Conservation (phyloP, 1,140 invertebrate species). For the Steinernema khuongi region DNA sequence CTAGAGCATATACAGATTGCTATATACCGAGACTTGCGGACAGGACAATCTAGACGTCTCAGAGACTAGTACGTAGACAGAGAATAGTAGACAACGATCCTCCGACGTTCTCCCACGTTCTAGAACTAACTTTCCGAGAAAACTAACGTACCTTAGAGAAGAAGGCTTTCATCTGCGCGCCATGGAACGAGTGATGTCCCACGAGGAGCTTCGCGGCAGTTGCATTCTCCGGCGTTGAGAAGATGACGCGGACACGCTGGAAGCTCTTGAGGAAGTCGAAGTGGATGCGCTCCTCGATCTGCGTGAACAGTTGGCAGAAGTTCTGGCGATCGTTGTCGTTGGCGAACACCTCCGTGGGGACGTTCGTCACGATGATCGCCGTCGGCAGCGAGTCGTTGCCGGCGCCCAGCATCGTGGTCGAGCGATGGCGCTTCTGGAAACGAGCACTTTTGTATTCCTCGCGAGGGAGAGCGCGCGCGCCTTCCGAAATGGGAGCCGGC, state of each 20-base stretch:
- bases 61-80: too few species aligned
- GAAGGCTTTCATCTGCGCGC: conserved; percentile 52
- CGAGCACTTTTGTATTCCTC: too few species aligned
- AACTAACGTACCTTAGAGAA: conserved; percentile 43
- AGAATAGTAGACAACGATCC: too few species aligned
- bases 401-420: conserved; percentile 1
- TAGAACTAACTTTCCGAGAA: not conserved
- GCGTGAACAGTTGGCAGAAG: conserved; percentile 48
- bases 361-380: conserved; percentile 53
- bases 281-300: conserved; percentile 47
- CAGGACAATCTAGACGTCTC: too few species aligned
- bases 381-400: conserved; percentile 53
- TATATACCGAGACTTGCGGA: too few species aligned
- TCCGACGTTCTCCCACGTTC: not conserved
- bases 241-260: conserved; percentile 52
- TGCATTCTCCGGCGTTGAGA: conserved; percentile 44
- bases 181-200: conserved; percentile 53
- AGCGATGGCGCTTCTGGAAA: too few species aligned
- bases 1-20: not conserved
- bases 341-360: conserved; percentile 49
- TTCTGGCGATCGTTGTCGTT: conserved; percentile 46
- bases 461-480: not conserved
- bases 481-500: not conserved
- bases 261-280: conserved; percentile 56
- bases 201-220: conserved; percentile 56